Base-by-base conservation (phyloP, 2,113 vertebrate genomes). In the Neogobius melanostomus region DNA sequence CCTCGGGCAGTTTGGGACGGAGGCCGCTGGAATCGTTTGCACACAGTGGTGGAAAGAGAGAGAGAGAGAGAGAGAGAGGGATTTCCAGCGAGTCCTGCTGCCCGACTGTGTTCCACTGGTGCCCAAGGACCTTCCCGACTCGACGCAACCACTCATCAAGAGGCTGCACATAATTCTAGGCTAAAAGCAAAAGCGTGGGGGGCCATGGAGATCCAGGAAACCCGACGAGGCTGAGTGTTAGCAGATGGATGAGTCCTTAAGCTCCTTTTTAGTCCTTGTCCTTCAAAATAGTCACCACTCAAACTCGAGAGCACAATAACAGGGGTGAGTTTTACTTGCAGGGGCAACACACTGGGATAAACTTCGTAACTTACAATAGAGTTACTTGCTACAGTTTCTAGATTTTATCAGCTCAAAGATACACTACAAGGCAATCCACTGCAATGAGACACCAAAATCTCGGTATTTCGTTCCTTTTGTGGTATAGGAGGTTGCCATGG, bases 161-260 rank as follows among this genome's bases (percentile, higher is more conserved):
- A 56, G 69, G 43, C 83, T 74, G 77, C 77, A 44, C 87, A 83
- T 88, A 83, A 84, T 74, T 85, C 84, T 65, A 5, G 56, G 66
- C 70, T 44, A 16, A 8, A 68, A 80, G 79, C 74, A 64, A 80
- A 42, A 82, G 77, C 36, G 51, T 59, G 50, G 28, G 64, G 28
- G 66, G 73, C 51, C 66, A 56, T 4, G 46, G 0, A 51, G 76
- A 70, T 82, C 68, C 70, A 71, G 79, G 83, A 66, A 74, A 66
- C 71, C 16, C 15, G 7, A 68, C 45, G 44, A 11, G 44, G n/a
- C 8, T 21, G 66, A 87, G 93, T 93, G 93, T 91, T 95, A 93
- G 93, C 93, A 91, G 94, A 95, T 93, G 93, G 92, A 92, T 91
- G n/a, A 48, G 83, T 86, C 87, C 59, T 45, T 89, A 71, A 91